Percentiles rank a stretch among this genome's conserved stretches.
Conservation (phyloP, 2,113 vertebrate species). For the Sprattus sprattus region DNA sequence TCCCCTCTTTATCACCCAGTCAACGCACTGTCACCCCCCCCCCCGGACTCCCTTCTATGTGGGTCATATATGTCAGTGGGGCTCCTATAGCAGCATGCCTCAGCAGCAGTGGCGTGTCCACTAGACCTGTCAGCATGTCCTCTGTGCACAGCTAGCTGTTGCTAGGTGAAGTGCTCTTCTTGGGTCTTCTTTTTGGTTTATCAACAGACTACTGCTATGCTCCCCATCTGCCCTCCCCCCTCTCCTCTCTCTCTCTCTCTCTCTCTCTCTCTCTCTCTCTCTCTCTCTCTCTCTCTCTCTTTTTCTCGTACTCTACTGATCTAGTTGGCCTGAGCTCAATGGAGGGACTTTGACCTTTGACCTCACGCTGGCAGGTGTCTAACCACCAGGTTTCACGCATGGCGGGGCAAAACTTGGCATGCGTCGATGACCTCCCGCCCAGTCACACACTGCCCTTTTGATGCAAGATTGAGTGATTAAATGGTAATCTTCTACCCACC, state of each 20-base stretch:
- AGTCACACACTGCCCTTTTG: background rate
- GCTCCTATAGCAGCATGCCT: background rate
- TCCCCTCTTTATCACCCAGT: background rate
- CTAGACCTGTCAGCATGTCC: background rate
- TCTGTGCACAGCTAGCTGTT: background rate
- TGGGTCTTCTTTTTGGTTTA: background rate
- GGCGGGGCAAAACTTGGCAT: background rate
- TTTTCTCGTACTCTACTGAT: too few species aligned
- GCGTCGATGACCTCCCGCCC: background rate
- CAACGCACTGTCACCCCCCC: background rate
- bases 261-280: background rate
- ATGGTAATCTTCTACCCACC: background rate
- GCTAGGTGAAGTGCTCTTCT: background rate
- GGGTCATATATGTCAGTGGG: background rate
- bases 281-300: background rate
- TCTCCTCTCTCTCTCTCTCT: background rate
- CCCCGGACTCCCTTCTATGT: background rate
- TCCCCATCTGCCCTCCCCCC: background rate
- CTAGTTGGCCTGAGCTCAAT: too few species aligned
- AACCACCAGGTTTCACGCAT: conserved; percentile 11
- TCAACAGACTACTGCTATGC: background rate
- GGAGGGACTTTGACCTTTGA: conserved; percentile 4
- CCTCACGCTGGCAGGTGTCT: background rate
- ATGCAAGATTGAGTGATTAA: background rate
- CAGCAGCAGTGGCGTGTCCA: conserved; percentile 12